Percentiles rank a stretch among this genome's conserved stretches.
Evolutionary conservation across 2,888 invertebrate genomes (phyloP).

Genomic region (Dolomedes plantarius): DNA sequence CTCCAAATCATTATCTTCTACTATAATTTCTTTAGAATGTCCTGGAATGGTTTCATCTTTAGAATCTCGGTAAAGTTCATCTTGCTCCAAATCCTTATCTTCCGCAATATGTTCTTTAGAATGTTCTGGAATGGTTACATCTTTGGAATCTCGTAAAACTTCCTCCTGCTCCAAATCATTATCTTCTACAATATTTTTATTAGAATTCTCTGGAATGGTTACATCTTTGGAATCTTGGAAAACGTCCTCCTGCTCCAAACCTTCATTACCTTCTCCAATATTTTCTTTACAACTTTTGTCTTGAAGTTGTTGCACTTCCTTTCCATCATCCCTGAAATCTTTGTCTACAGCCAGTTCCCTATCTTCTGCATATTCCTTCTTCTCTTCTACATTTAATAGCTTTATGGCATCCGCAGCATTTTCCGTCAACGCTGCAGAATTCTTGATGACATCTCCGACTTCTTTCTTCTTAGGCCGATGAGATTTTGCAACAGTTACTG

Average conservation of each 20-base stretch:
- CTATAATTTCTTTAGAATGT: background rate
- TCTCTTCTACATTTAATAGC: no score
- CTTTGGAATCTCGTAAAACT: no score
- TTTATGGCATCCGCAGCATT: no score
- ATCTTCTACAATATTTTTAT: conserved; percentile 22
- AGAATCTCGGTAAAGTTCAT: background rate
- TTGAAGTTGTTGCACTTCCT: no score
- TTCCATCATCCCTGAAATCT: conserved; percentile 76
- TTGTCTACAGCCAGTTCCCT: conserved; percentile 77
- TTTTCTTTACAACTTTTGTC: conserved; percentile 41
- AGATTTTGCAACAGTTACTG: no score
- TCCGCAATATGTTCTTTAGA: background rate
- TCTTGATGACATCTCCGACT: no score
- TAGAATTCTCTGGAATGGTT: background rate
- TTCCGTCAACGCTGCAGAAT: no score
- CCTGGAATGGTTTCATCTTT: background rate
- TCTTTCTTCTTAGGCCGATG: no score
- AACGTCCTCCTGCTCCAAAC: background rate
- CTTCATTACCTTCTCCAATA: conserved; percentile 14
- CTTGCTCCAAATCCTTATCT: background rate
- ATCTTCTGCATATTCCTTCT: conserved; percentile 69
- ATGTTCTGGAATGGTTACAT: background rate
- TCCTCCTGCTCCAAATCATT: background rate
- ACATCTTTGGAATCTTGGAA: no score
- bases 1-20: background rate